Conservation (phyloP, 2,797 vertebrate genomes). For the Etheostoma nigrum region DNA sequence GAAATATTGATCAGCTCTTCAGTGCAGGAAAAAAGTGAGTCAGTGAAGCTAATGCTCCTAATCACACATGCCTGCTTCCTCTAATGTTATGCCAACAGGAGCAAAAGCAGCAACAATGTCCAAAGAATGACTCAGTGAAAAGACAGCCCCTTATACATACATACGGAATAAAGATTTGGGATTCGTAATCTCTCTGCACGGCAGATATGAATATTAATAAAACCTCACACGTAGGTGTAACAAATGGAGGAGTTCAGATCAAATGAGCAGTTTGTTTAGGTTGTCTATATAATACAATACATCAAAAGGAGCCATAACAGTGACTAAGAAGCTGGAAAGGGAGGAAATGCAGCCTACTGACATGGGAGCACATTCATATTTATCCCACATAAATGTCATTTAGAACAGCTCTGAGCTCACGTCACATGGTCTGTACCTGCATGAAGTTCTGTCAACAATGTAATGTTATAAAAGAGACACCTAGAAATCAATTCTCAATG, state of each 20-base stretch:
- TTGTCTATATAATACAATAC: slow-evolving; percentile 2
- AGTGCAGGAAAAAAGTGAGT: slow-evolving; percentile 9
- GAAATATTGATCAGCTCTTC: slow-evolving; percentile 3
- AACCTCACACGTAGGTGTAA: not conserved
- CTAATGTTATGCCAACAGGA: not conserved
- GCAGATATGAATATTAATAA: not conserved
- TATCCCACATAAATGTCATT: slow-evolving; percentile 46
- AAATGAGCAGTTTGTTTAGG: slow-evolving; percentile 10
- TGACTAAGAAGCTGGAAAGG: slow-evolving; percentile 53
- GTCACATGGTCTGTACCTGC: slow-evolving; percentile 13
- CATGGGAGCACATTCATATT: slow-evolving; percentile 57
- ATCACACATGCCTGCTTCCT: not conserved
- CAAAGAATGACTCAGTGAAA: not conserved
- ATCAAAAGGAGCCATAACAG: slow-evolving; percentile 15
- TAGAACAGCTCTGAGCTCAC: slow-evolving; percentile 28
- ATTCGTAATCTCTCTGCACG: not conserved
- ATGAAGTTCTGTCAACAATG: slow-evolving; percentile 25
- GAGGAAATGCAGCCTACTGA: slow-evolving; percentile 47
- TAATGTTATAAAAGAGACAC: slow-evolving; percentile 6
- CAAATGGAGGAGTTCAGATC: slow-evolving; percentile 17
- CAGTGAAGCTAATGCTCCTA: not conserved
- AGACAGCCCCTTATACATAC: not conserved
- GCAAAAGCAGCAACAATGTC: not conserved
- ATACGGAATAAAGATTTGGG: not conserved
- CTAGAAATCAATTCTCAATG: slow-evolving; percentile 15